These are phyloP conservation scores for Acipenser oxyrinchus DNA, from an alignment of 2,797 vertebrate genomes.

Conservation along the genomic window DNA sequence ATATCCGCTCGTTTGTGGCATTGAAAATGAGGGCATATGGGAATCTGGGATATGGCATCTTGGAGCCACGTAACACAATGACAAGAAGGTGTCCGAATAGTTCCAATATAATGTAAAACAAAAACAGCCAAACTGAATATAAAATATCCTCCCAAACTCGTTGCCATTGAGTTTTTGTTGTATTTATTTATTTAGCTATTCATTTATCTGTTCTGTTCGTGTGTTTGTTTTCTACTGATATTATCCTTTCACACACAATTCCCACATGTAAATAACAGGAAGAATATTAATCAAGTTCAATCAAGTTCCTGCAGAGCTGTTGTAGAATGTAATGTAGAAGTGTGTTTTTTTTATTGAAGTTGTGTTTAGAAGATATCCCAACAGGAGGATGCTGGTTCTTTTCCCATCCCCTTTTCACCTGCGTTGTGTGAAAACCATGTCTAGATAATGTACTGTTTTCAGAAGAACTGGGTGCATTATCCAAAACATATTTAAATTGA, in stretches of 20 bases:
- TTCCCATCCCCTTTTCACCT: conserved; percentile 2
- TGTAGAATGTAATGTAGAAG: conserved; percentile 15
- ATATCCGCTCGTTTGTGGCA: no score
- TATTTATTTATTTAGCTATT: not conserved
- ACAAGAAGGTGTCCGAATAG: no score
- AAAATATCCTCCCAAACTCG: no score
- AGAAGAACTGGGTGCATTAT: not conserved
- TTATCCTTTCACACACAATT: no score
- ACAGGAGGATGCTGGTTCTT: not conserved
- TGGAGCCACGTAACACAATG: no score
- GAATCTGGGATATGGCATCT: no score
- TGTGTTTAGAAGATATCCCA: not conserved
- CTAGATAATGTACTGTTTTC: not conserved
- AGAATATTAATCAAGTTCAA: conserved; percentile 6
- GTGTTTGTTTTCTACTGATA: not conserved
- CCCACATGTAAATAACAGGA: conserved; percentile 11
- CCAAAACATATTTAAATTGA: not conserved
- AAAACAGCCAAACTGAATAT: no score
- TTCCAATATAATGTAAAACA: no score
- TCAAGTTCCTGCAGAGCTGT: not conserved
- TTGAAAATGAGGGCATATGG: no score
- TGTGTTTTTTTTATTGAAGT: conserved; percentile 7
- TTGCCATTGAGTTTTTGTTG: not conserved
- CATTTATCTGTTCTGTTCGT: conserved; percentile 8
- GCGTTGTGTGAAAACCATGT: not conserved